phyloP scores from a whole-genome alignment of 2,797 vertebrate genomes.

The Telmatherina bonti region DNA sequence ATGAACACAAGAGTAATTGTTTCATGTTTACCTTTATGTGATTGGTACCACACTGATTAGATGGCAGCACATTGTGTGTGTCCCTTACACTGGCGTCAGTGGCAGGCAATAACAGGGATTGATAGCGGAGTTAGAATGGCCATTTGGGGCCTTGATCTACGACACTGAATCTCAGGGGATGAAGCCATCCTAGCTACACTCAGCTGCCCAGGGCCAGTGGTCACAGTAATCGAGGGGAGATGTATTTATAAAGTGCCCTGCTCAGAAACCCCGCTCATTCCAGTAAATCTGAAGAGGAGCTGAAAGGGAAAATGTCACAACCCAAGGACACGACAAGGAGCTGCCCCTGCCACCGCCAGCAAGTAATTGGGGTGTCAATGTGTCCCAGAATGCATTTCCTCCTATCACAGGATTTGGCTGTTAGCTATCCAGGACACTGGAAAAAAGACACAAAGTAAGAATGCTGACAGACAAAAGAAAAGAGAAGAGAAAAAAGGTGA shows the following conservation, averaged over 20 bases:
- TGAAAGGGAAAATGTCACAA: slow-evolving; percentile 81
- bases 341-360: slow-evolving; percentile 64
- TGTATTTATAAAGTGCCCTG: slow-evolving; percentile 85
- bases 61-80: slow-evolving; percentile 63
- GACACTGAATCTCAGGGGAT: slow-evolving; percentile 71
- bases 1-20: slow-evolving; percentile 49
- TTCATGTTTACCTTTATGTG: slow-evolving; percentile 55
- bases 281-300: slow-evolving; percentile 81
- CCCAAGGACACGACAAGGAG: slow-evolving; percentile 80
- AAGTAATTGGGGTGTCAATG: slow-evolving; percentile 77
- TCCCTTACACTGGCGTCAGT: slow-evolving; percentile 55
- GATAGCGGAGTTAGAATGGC: slow-evolving; percentile 73
- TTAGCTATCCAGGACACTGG: slow-evolving; percentile 17
- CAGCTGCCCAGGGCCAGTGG: slow-evolving; percentile 66
- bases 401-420: slow-evolving; percentile 50
- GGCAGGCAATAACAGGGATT: slow-evolving; percentile 82
- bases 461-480: slow-evolving; percentile 4
- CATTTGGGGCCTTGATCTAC: slow-evolving; percentile 82
- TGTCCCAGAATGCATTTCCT: slow-evolving; percentile 62
- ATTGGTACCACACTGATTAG: slow-evolving; percentile 70
- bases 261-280: slow-evolving; percentile 81
- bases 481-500: neutral
- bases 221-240: slow-evolving; percentile 82
- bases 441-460: slow-evolving; percentile 15
- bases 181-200: slow-evolving; percentile 76